Evolutionary conservation across 2,113 vertebrate genomes (phyloP).

Genomic region (Loxodonta africana): DNA sequence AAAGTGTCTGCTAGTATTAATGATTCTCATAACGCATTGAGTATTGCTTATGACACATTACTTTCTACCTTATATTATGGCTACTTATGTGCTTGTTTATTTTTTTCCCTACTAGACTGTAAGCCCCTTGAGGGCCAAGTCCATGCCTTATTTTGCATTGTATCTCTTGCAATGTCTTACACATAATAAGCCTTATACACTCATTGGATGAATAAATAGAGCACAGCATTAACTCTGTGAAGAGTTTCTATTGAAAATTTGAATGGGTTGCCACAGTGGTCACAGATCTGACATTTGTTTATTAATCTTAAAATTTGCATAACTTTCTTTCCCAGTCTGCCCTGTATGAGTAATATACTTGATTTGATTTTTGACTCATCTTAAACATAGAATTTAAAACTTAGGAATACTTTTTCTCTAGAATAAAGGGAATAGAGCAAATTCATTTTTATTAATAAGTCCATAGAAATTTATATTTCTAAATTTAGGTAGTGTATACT

Average conservation of each 20-base stretch:
- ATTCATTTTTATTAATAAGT: slow-evolving; percentile 21
- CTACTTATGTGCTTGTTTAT: slow-evolving; percentile 61
- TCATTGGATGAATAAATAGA: slow-evolving; percentile 40
- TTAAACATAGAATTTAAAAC: slow-evolving; percentile 38
- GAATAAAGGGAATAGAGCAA: neutral
- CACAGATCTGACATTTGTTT: slow-evolving; percentile 21
- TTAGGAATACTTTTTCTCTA: neutral
- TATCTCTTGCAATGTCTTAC: slow-evolving; percentile 54
- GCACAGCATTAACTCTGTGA: neutral
- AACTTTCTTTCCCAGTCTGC: neutral
- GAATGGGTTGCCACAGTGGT: neutral
- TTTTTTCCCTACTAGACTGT: slow-evolving; percentile 79
- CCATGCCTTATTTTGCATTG: slow-evolving; percentile 67
- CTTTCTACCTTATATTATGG: slow-evolving; percentile 70
- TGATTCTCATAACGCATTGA: neutral
- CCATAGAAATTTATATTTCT: neutral
- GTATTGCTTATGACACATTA: slow-evolving; percentile 80
- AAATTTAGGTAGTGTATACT: slow-evolving; percentile 27
- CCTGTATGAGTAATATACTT: neutral
- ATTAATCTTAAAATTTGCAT: slow-evolving; percentile 36
- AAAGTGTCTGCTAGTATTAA: neutral
- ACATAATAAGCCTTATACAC: neutral
- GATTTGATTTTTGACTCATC: slow-evolving; percentile 15
- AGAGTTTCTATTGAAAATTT: slow-evolving; percentile 39
- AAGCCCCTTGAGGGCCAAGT: slow-evolving; percentile 84